Base-by-base conservation (phyloP, 2,797 vertebrate species). In the Poliocrania exsul region DNA sequence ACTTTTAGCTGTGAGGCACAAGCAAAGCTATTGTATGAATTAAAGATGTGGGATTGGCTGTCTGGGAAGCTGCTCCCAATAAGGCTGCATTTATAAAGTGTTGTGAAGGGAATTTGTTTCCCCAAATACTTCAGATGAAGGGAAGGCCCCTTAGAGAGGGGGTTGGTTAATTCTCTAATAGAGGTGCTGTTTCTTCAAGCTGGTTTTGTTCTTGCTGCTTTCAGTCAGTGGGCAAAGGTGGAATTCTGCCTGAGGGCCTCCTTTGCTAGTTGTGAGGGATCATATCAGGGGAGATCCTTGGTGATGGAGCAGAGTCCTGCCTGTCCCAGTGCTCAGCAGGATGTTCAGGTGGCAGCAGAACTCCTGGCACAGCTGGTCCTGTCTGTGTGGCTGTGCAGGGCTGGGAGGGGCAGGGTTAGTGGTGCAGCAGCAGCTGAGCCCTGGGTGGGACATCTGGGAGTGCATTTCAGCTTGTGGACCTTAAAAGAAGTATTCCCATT, bases 1-100 rank as follows among this genome's bases (percentile, higher is more conserved):
- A 70, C 17, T 87, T 97, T 95, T 71, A 79, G 51, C 92, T 92
- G 92, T 65, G 21, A 58, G 69, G 58, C 81, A 62, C n/a, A 51
- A 83, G 33, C 35, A 47, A n/a, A 88, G 31, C 40, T 77, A 16
- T 57, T 75, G 66, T 54, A 37, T 90, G 58, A 93, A 88, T 91
- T 95, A 70, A 69, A 90, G 47, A 71, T 29, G 17, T 53, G 62
- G 54, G 86, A 37, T 9, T 44, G 54, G 19, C 82, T 88, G 33
- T 49, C 81, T 92, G 82, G 65, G 77, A 81, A 86, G 60, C 62
- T 81, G 24, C 77, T 93, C 64, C 65, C 51, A 78, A 37, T 35
- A 51, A 74, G 35, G 31, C 91, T 87, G 67, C 1, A 1, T 78
- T 83, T 81, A 28, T n/a, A 13, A 86, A 78, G 35, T 29, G 33